These are phyloP conservation scores for Phylloscopus whistleri DNA, from an alignment of 2,113 vertebrate genomes.

Conservation along the genomic window DNA sequence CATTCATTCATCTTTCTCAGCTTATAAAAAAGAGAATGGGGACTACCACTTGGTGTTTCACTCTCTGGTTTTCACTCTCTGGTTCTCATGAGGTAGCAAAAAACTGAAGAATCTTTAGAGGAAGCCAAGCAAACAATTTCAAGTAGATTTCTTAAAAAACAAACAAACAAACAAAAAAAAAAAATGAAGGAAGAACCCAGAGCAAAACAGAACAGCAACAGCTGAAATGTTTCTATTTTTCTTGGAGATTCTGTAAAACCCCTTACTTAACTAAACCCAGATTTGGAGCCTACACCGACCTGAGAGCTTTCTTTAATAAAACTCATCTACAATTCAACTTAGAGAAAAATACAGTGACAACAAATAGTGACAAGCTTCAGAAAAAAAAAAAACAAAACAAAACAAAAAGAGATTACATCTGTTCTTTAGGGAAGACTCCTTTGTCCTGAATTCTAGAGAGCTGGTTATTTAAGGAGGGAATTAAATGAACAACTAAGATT, in stretches of 20 bases:
- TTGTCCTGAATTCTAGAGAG: slow-evolving; percentile 49
- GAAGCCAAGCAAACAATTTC: slow-evolving; percentile 30
- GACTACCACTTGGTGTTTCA: background rate
- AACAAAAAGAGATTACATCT: slow-evolving; percentile 47
- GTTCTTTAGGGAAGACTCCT: slow-evolving; percentile 53
- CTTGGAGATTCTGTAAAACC: background rate
- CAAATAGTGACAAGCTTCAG: slow-evolving; percentile 41
- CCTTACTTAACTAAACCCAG: background rate
- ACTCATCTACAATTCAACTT: slow-evolving; percentile 11
- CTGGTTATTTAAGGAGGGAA: slow-evolving; percentile 32
- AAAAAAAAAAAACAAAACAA: slow-evolving; percentile 47
- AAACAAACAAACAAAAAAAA: background rate
- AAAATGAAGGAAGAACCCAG: background rate
- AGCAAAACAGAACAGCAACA: background rate
- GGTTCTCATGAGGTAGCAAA: slow-evolving; percentile 15
- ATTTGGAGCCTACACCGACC: slow-evolving; percentile 18
- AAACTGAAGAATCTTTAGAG: background rate
- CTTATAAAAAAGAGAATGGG: slow-evolving; percentile 29
- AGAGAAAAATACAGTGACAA: slow-evolving; percentile 4
- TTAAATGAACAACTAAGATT: slow-evolving; percentile 1
- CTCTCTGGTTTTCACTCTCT: slow-evolving; percentile 13
- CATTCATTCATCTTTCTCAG: slow-evolving; percentile 20
- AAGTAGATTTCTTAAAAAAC: background rate
- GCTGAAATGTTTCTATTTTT: background rate
- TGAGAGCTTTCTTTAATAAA: slow-evolving; percentile 65